Percentiles rank a stretch among this genome's conserved stretches.
phyloP scores from a whole-genome alignment of 2,888 invertebrate genomes.

The Merodon equestris region DNA sequence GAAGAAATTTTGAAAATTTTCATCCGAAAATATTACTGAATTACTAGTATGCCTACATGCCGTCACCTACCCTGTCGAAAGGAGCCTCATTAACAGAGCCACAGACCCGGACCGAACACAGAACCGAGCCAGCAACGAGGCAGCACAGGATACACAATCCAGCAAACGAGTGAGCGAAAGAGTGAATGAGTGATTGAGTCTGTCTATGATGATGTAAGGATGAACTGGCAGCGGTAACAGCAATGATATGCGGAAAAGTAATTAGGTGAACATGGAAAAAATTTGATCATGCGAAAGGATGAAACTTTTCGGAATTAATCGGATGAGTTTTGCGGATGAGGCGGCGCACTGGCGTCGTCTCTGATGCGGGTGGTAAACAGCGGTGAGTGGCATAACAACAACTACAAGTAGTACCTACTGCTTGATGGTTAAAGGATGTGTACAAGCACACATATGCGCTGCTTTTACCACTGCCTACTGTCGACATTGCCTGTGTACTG shows the following conservation, averaged over 20 bases:
- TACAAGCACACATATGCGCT: not conserved
- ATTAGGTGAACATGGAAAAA: conserved; percentile 68
- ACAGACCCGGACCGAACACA: not conserved
- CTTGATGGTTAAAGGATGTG: not conserved
- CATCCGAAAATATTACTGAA: conserved; percentile 59
- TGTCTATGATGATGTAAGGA: conserved; percentile 34
- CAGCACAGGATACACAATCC: no score
- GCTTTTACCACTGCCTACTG: conserved; percentile 3
- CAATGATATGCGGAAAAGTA: conserved; percentile 68
- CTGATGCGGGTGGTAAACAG: no score
- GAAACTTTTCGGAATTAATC: conserved; percentile 68
- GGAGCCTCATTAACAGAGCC: conserved; percentile 28
- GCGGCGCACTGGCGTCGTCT: not conserved
- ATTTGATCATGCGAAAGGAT: conserved; percentile 67
- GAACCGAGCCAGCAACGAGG: no score
- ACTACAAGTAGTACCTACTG: no score
- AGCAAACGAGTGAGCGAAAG: no score
- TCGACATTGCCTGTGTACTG: no score
- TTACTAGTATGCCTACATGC: conserved; percentile 42
- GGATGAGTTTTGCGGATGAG: conserved; percentile 53
- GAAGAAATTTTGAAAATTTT: conserved; percentile 50
- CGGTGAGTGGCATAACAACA: not conserved
- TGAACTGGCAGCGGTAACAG: conserved; percentile 49
- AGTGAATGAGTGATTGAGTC: conserved; percentile 11
- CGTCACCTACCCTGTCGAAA: not conserved